These are phyloP conservation scores for Sitodiplosis mosellana DNA, from an alignment of 1,140 invertebrate genomes.

Conservation along the genomic window DNA sequence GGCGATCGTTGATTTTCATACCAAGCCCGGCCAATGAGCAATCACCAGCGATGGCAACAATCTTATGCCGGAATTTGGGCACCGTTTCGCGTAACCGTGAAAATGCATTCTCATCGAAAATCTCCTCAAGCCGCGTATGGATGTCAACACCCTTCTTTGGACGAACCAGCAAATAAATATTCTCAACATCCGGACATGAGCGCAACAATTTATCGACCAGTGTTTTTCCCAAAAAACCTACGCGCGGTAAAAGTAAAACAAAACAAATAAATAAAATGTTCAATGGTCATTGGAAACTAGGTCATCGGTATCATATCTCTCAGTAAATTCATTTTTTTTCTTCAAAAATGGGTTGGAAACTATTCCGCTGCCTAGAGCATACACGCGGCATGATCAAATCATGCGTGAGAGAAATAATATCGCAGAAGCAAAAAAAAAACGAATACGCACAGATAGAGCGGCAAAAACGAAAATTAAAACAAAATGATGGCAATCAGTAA, in stretches of 20 bases:
- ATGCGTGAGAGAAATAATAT: too few relatives aligned
- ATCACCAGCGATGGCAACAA: constrained; percentile 41
- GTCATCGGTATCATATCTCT: too few relatives aligned
- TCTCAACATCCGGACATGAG: constrained; percentile 49
- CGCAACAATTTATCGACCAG: constrained; percentile 65
- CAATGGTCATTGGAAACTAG: neutral
- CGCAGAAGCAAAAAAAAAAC: neutral
- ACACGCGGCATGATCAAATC: too few relatives aligned
- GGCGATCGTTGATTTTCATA: constrained; percentile 15
- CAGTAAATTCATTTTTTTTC: too few relatives aligned
- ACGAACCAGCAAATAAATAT: constrained; percentile 56
- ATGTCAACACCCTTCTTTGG: constrained; percentile 58
- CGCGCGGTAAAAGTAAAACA: constrained; percentile 1
- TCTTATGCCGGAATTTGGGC: constrained; percentile 45
- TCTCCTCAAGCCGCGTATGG: constrained; percentile 40
- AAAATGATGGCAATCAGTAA: neutral
- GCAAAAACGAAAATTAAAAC: neutral
- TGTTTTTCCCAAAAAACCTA: constrained; percentile 31
- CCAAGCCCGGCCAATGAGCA: constrained; percentile 33
- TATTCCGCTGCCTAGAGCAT: too few relatives aligned
- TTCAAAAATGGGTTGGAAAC: too few relatives aligned
- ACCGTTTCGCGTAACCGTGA: constrained; percentile 27
- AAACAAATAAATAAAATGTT: neutral
- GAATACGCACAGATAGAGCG: neutral
- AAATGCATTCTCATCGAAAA: constrained; percentile 40